Percentiles rank a stretch among this genome's conserved stretches.
These are phyloP conservation scores for Allygus modestus DNA, from an alignment of 2,888 invertebrate genomes.

Conservation along the genomic window DNA sequence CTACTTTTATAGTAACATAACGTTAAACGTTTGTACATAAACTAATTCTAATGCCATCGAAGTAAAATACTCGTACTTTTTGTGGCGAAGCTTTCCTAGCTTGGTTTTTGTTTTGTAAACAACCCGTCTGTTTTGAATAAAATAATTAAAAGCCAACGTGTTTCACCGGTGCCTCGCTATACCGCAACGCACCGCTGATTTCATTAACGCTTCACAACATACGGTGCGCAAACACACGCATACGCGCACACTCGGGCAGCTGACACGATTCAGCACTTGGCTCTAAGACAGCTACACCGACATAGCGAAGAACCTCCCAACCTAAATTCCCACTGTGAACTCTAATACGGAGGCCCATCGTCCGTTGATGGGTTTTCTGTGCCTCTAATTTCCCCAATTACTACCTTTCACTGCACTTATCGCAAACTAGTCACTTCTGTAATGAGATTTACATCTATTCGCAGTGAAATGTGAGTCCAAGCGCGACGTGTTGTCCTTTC, in stretches of 20 bases:
- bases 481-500: constrained; percentile 1
- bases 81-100: too few relatives aligned
- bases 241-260: neutral
- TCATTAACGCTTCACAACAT: constrained; percentile 24
- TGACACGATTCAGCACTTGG: neutral
- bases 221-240: constrained; percentile 7
- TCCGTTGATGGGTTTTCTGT: constrained; percentile 6
- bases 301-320: neutral
- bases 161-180: neutral
- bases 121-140: neutral
- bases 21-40: too few relatives aligned
- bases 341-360: neutral
- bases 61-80: too few relatives aligned
- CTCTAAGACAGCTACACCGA: neutral
- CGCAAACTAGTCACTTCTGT: constrained; percentile 4
- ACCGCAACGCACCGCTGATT: neutral
- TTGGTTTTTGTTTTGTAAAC: neutral
- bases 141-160: constrained; percentile 27
- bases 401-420: constrained; percentile 2
- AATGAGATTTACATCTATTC: neutral
- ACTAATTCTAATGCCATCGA: too few relatives aligned
- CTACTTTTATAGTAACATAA: too few relatives aligned
- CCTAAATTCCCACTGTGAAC: neutral
- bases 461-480: constrained; percentile 10
- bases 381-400: constrained; percentile 28